A percentile compares a stretch with the other conserved stretches of the same genome.
Conservation (phyloP, 2,113 vertebrate genomes). For the Accipiter cooperii region DNA sequence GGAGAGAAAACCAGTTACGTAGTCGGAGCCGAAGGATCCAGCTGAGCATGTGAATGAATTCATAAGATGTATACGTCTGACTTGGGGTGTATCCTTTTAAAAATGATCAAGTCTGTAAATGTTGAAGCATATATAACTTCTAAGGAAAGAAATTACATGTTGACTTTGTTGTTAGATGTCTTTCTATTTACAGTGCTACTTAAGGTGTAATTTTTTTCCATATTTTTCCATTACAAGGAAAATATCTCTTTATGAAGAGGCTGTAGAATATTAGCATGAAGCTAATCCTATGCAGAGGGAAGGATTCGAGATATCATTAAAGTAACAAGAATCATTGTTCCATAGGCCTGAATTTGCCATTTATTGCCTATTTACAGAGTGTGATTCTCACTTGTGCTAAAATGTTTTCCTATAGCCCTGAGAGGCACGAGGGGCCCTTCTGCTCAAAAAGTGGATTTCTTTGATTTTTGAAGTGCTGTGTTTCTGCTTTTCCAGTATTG, state of each 20-base stretch:
- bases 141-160: background rate
- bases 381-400: background rate
- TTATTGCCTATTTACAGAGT: background rate
- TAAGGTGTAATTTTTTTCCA: background rate
- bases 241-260: background rate
- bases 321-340: background rate
- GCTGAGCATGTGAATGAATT: background rate
- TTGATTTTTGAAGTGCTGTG: background rate
- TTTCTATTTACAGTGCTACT: background rate
- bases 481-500: background rate
- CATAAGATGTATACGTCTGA: too few species aligned
- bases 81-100: background rate
- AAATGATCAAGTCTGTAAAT: background rate
- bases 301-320: background rate
- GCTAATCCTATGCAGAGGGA: background rate
- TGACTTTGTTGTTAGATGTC: background rate
- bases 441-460: background rate
- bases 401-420: background rate
- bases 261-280: background rate
- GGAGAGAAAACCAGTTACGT: background rate
- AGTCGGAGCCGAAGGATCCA: background rate
- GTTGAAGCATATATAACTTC: background rate
- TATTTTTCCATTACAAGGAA: background rate
- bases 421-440: background rate
- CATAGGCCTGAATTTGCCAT: background rate